Percentiles rank a stretch among this genome's conserved stretches.
Evolutionary conservation across 2,888 invertebrate genomes (phyloP).

Genomic region (Ametastegia equiseti): DNA sequence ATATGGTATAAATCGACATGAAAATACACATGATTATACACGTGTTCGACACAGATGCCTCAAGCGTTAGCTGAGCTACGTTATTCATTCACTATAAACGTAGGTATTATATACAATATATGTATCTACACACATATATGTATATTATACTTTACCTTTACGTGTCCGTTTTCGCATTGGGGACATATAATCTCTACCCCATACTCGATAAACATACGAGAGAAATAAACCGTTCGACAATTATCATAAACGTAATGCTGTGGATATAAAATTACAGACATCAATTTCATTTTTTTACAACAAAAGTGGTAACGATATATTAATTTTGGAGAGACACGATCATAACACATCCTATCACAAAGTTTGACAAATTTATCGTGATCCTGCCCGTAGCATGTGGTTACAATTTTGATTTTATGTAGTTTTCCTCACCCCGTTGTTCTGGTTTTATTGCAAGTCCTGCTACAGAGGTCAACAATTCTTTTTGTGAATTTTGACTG

Average conservation of each 20-base stretch:
- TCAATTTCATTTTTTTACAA: neutral
- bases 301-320: neutral
- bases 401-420: neutral
- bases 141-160: neutral
- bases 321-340: neutral
- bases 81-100: neutral
- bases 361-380: neutral
- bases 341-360: neutral
- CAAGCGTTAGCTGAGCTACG: constrained; percentile 41
- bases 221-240: neutral
- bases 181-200: neutral
- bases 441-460: neutral
- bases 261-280: neutral
- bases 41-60: constrained; percentile 41
- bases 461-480: neutral
- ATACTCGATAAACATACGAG: neutral
- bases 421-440: neutral
- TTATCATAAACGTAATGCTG: neutral
- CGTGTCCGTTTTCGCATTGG: neutral
- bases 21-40: neutral
- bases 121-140: neutral
- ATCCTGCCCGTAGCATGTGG: neutral
- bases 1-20: constrained; percentile 1
- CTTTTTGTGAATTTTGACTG: neutral
- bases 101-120: too few species aligned